A percentile compares a stretch with the other conserved stretches of the same genome.
Conservation (phyloP, 2,888 invertebrate species). For the Yponomeuta malinellus region DNA sequence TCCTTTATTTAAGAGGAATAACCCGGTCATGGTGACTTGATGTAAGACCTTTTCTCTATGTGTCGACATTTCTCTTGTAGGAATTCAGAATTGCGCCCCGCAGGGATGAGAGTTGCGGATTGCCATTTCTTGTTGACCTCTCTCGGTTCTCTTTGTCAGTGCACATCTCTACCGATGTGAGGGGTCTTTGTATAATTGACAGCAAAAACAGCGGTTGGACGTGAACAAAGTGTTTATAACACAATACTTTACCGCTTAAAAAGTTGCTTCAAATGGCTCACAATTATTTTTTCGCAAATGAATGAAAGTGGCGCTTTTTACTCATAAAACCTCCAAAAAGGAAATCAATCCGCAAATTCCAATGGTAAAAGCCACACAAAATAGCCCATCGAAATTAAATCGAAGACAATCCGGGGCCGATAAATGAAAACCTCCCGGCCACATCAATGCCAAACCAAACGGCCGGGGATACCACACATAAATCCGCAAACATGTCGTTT, state of each 20-base stretch:
- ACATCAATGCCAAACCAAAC: not conserved
- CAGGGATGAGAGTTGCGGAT: constrained; percentile 21
- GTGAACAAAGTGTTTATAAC: constrained; percentile 11
- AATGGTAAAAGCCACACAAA: not conserved
- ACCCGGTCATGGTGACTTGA: constrained; percentile 21
- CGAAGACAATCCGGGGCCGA: not conserved
- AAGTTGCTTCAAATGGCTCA: not conserved
- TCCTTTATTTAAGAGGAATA: not conserved
- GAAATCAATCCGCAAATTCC: not conserved
- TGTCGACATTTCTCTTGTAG: constrained; percentile 34
- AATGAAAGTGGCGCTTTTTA: no score
- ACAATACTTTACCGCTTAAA: constrained; percentile 4
- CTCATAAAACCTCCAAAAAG: not conserved
- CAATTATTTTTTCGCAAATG: no score
- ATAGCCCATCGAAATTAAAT: not conserved
- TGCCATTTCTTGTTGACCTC: constrained; percentile 5
- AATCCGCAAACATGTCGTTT: constrained; percentile 11
- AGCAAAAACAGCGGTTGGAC: not conserved
- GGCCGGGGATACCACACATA: not conserved
- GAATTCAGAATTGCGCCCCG: constrained; percentile 43
- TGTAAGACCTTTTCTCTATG: constrained; percentile 33
- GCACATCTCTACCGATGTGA: not conserved
- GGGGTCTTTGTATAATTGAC: not conserved
- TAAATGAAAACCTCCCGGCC: not conserved
- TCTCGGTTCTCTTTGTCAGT: not conserved